Conservation (phyloP, 1,140 invertebrate genomes). For the Orchesella cincta region DNA sequence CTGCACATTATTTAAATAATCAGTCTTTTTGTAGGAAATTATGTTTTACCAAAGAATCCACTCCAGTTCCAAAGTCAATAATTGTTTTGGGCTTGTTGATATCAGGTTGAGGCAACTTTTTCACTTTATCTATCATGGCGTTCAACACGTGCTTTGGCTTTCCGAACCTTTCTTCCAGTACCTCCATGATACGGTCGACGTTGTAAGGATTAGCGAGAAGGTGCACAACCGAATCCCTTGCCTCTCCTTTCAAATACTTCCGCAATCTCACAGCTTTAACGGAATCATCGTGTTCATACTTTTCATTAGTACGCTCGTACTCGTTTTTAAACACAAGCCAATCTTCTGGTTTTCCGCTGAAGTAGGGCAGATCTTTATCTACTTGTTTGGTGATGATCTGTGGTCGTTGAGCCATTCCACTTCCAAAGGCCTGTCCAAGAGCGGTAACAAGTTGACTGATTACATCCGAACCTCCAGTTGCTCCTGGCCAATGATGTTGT, state of each 20-base stretch:
- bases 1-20: background rate
- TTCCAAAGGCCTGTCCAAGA: background rate
- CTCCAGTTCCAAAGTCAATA: constrained; percentile 11
- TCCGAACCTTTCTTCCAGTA: background rate
- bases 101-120: background rate
- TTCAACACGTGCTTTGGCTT: background rate
- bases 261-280: background rate
- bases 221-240: background rate
- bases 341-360: constrained; percentile 18
- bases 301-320: background rate
- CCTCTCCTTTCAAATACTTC: constrained; percentile 3
- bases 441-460: background rate
- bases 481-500: too few species aligned
- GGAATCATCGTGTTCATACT: background rate
- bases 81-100: constrained; percentile 6
- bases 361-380: background rate
- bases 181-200: background rate
- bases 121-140: background rate
- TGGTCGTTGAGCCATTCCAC: background rate
- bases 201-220: background rate
- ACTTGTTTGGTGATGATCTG: background rate
- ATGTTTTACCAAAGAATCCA: background rate
- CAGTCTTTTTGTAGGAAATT: background rate
- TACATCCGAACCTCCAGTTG: too few species aligned
- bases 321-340: constrained; percentile 1